Base-by-base conservation (phyloP, 2,888 invertebrate genomes). In the Fissipunctia ypsillon region DNA sequence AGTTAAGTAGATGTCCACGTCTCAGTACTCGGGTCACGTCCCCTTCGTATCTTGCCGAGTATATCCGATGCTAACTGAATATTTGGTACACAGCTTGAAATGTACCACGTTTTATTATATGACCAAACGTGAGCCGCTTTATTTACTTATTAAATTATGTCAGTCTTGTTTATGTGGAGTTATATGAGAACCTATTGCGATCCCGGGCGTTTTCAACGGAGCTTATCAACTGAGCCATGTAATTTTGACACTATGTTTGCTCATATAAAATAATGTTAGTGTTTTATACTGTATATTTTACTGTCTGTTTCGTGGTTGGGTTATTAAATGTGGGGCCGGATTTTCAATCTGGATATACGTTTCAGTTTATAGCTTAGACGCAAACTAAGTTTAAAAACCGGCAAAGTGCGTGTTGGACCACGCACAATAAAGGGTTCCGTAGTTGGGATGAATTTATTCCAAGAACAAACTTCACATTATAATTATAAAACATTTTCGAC, bases 51-150 rank as follows among this genome's bases (percentile, higher is more conserved):
- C 89, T 88, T 69, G 76, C 87, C 86, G 80, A 87, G 87, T 89
- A 87, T 90, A 89, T 88, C 89, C 88, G 80, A 84, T 86, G 90
- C 84, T 92, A 93, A 94, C 93, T 93, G 94, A 93, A 94, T 94
- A 93, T 94, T 93, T 92, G 91, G 92, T 91, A 91, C 90, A 92
- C 89, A 88, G 86, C 89, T 87, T 89, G 88, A 88, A 90, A 87
- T 88, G 88, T 89, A 84, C 88, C 92, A 90, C 92, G 92, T 93
- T 93, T 93, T 94, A 93, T 87, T 91, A 91, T 91, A 90, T 88
- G 84, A 81, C 80, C 81, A 87, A 85, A 92, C 92, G 92, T 92
- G 93, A 87, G 87, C 69, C 87, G 90, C 80, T 93, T 92, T 92
- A 90, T 91, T 91, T 90, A 88, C 88, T 91, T 91, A 90, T 90